Evolutionary conservation across 2,113 vertebrate species (phyloP), one percentile per base, ranked within the genome.

Genomic region (Tamias sibiricus): DNA sequence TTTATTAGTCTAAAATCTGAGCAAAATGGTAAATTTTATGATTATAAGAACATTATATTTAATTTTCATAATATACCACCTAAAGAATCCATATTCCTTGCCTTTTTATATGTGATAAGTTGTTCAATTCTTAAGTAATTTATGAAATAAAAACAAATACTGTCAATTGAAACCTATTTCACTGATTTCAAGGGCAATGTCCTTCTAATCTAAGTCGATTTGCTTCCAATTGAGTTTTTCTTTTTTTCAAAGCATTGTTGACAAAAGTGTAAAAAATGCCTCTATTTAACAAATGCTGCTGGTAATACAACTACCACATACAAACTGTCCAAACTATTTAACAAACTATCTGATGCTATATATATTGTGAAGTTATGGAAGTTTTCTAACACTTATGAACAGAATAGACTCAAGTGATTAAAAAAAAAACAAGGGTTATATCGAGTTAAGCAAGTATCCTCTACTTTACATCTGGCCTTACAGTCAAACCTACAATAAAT

Each of bases 121-220:
- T 91, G 16, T 79, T 93, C 62, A 68, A 44, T 49, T 93, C 35
- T 82, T 88, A 68, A 90, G 35, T 4, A 84, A 69, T 66, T 79
- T 74, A 59, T 91, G 35, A 93, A 96, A 47, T 44, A 95, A 94
- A 96, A 93, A 82, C 22, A 76, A 91, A 88, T 87, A 59, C 4
- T 37, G 47, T 28, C 69, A 47, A 84, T 2, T 90, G 30, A 76
- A 85, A 84, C 75, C 3, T 20, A 81, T 57, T 87, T 88, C n/a
- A 81, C 54, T 37, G 19, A 76, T 69, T 92, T 77, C 57, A 76
- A 26, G 24, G 17, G 17, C 24, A 52, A n/a, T 57, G 28, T 72
- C 24, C 19, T 68, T 92, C 14, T 47, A 57, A 62, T 91, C 47
- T 94, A 91, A 83, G 10, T 80, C 66, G 40, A 76, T 84, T 42